Conservation (phyloP, 2,113 vertebrate species). For the Notiomystis cincta region DNA sequence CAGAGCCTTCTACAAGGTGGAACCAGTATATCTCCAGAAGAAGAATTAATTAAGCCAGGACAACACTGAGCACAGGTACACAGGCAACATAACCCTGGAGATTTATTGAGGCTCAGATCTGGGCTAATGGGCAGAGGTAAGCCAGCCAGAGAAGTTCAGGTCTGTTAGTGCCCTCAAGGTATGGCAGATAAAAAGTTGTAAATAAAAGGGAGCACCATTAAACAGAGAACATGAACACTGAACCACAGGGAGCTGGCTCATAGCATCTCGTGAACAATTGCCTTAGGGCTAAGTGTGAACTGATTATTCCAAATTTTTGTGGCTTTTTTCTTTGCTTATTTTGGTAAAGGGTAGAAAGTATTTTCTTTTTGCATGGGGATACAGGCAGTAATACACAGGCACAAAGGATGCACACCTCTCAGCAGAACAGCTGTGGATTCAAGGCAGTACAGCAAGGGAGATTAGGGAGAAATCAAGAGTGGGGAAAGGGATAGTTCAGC, state of each 20-base stretch:
- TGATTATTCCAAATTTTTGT: neutral
- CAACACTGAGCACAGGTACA: neutral
- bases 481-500: neutral
- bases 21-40: neutral
- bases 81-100: neutral
- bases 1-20: neutral
- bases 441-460: neutral
- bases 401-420: neutral
- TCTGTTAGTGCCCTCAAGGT: neutral
- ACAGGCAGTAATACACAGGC: neutral
- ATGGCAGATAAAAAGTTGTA: neutral
- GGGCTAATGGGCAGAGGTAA: neutral
- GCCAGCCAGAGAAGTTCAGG: neutral
- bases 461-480: neutral
- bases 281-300: neutral
- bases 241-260: neutral
- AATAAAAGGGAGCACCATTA: neutral
- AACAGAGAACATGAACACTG: neutral
- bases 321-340: too few species aligned
- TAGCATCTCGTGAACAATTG: neutral
- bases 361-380: neutral
- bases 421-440: neutral
- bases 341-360: neutral
- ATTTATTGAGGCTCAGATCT: neutral
- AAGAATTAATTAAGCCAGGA: neutral